Percentiles rank a stretch among this genome's conserved stretches.
Conservation (phyloP, 2,113 vertebrate species). For the Entelurus aequoreus region DNA sequence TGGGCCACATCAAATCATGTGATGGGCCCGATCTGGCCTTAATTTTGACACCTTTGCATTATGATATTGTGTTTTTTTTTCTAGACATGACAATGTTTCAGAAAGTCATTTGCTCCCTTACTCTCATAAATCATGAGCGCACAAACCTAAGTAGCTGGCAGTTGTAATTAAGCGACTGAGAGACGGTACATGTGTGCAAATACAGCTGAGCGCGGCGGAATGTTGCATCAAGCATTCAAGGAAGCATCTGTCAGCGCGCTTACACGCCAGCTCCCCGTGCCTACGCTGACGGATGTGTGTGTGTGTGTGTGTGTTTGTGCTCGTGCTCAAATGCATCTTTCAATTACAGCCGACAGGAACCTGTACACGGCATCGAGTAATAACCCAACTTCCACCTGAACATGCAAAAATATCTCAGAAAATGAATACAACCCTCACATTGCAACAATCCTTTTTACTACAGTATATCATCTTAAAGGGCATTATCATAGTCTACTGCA, state of each 20-base stretch:
- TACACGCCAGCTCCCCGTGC: slow-evolving; percentile 1
- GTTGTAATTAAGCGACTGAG: slow-evolving; percentile 29
- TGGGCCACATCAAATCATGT: no score
- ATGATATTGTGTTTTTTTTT: slow-evolving; percentile 3
- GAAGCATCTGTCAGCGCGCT: slow-evolving; percentile 42
- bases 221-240: slow-evolving; percentile 41
- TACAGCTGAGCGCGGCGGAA: slow-evolving; percentile 10
- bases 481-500: no score
- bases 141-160: slow-evolving; percentile 19
- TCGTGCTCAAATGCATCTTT: slow-evolving; percentile 32
- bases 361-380: slow-evolving; percentile 30
- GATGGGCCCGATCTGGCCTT: no score
- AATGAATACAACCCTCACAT: no score
- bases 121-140: slow-evolving; percentile 20
- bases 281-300: slow-evolving; percentile 39
- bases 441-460: no score
- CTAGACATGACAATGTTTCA: background rate
- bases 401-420: no score
- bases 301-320: slow-evolving; percentile 28
- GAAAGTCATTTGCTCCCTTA: background rate
- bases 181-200: slow-evolving; percentile 12
- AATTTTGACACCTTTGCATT: no score
- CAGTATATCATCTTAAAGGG: no score
- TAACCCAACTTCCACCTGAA: background rate
- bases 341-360: slow-evolving; percentile 49